Percentiles rank a stretch among this genome's conserved stretches.
These are phyloP conservation scores for Archilochus colubris DNA, from an alignment of 2,113 vertebrate genomes.

Conservation along the genomic window DNA sequence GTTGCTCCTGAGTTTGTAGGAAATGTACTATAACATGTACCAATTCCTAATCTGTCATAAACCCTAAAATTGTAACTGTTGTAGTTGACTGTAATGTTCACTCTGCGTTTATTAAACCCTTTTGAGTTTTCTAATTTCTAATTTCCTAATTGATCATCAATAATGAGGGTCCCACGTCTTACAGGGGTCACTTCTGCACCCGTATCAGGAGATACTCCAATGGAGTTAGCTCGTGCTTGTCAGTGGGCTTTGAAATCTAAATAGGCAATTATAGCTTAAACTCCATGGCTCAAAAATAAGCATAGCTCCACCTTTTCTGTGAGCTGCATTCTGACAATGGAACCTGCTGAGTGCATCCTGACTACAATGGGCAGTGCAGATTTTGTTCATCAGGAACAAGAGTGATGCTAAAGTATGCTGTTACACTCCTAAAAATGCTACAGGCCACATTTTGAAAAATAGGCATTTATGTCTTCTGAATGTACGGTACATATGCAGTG, in stretches of 20 bases:
- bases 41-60: neutral
- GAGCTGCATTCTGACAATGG: constrained; percentile 66
- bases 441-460: neutral
- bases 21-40: neutral
- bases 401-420: constrained; percentile 11
- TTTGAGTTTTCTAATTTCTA: neutral
- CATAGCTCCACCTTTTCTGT: constrained; percentile 19
- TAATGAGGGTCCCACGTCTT: neutral
- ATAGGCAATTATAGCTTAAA: constrained; percentile 48
- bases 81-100: neutral
- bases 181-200: neutral
- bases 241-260: constrained; percentile 63
- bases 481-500: neutral
- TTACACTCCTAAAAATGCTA: constrained; percentile 26
- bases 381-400: constrained; percentile 46
- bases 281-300: constrained; percentile 56
- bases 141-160: constrained; percentile 5
- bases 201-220: neutral
- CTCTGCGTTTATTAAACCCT: neutral
- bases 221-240: neutral
- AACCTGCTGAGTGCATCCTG: constrained; percentile 55
- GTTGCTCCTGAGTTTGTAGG: neutral
- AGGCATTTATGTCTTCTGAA: neutral
- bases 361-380: neutral
- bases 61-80: neutral